Evolutionary conservation across 2,797 vertebrate genomes (phyloP).

Genomic region (Phalanger gymnotis): DNA sequence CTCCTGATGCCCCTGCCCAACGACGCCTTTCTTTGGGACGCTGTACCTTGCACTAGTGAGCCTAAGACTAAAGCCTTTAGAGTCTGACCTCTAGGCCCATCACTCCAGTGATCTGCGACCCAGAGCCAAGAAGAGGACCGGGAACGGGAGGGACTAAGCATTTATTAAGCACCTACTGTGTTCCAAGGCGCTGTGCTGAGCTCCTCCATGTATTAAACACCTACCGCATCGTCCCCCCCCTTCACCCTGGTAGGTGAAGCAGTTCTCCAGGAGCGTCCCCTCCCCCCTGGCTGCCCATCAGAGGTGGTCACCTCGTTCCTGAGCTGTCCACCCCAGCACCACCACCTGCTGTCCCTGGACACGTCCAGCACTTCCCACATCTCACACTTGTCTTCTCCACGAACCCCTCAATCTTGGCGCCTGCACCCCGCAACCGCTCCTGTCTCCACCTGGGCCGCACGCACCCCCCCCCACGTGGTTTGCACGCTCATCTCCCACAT

Average conservation of each 20-base stretch:
- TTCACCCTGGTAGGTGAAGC: neutral
- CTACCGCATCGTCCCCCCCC: neutral
- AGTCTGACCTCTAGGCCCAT: no score
- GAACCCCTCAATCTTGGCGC: neutral
- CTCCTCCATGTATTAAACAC: neutral
- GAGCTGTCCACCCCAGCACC: no score
- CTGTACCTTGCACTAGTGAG: rapidly evolving
- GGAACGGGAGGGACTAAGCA: neutral
- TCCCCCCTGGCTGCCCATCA: no score
- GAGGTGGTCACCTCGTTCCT: no score
- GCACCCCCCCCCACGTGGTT: no score
- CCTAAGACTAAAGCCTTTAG: no score
- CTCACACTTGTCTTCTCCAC: neutral
- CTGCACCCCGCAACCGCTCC: neutral
- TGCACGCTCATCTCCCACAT: no score
- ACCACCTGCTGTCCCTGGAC: no score
- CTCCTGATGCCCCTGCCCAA: no score
- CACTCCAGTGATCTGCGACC: neutral
- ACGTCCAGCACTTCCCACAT: neutral
- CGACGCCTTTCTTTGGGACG: no score
- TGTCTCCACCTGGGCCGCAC: neutral
- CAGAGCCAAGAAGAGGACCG: neutral
- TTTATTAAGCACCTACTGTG: no score
- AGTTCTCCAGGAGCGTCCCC: neutral
- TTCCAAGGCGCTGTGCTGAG: no score